phyloP scores from a whole-genome alignment of 2,888 invertebrate genomes.

The Thysanoteuthis rhombus region DNA sequence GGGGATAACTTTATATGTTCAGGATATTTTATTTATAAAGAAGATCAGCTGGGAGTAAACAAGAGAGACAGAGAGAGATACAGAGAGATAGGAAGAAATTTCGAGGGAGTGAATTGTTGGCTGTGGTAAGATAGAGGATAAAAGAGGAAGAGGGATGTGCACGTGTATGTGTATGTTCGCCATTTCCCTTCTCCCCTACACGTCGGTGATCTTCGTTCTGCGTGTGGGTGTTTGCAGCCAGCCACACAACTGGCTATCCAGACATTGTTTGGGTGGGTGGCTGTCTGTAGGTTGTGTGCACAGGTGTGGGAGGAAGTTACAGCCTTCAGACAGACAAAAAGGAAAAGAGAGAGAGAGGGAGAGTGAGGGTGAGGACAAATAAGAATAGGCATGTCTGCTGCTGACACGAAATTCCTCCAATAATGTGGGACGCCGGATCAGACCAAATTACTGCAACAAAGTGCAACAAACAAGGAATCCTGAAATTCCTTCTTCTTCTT shows the following conservation, averaged over 20 bases:
- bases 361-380: too few species aligned
- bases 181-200: background rate
- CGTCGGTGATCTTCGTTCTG: background rate
- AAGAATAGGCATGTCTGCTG: background rate
- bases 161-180: background rate
- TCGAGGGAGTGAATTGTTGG: background rate
- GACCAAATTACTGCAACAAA: conserved; percentile 12
- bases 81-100: background rate
- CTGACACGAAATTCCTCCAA: background rate
- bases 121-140: background rate
- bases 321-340: background rate
- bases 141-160: too few species aligned
- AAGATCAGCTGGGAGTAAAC: too few species aligned
- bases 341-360: too few species aligned
- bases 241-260: conserved; percentile 12
- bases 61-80: too few species aligned
- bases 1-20: background rate
- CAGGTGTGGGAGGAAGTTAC: background rate
- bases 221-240: background rate
- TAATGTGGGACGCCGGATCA: background rate
- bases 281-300: too few species aligned
- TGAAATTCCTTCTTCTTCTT: background rate
- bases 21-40: background rate
- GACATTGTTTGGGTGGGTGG: background rate
- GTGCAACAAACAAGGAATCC: background rate